Percentiles rank a stretch among this genome's conserved stretches.
These are phyloP conservation scores for Sinocyclocheilus rhinocerous DNA, from an alignment of 2,113 vertebrate genomes.

Conservation along the genomic window DNA sequence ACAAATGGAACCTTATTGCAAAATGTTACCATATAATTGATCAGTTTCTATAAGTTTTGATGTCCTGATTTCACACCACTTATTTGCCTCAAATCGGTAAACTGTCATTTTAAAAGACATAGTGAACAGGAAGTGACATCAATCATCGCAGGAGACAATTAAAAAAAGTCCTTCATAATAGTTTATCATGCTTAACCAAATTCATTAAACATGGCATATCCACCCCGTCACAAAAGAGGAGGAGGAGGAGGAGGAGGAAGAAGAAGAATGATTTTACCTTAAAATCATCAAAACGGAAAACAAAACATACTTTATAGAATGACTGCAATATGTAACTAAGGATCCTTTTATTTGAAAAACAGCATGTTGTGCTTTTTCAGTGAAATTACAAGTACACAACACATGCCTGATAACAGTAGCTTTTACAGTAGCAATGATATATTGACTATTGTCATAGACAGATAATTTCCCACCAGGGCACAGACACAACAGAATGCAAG, in stretches of 20 bases:
- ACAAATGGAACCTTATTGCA: not conserved
- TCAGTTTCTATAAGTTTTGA: not conserved
- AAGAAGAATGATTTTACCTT: not conserved
- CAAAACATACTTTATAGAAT: not conserved
- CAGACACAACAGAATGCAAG: constrained; percentile 15
- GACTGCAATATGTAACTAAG: not conserved
- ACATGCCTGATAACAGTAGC: not conserved
- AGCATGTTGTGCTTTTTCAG: not conserved
- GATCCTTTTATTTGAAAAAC: not conserved
- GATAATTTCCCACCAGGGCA: constrained; percentile 9
- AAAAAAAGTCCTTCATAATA: not conserved
- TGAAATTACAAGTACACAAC: not conserved
- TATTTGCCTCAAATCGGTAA: not conserved
- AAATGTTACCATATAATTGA: not conserved
- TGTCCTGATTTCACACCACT: no score
- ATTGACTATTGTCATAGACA: constrained; percentile 35
- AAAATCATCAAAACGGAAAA: not conserved
- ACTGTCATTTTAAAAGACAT: not conserved
- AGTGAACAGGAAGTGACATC: not conserved
- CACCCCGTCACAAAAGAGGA: not conserved
- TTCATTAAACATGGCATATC: not conserved
- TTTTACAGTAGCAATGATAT: not conserved
- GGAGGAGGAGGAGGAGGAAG: no score
- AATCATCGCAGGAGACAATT: not conserved
- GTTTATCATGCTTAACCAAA: not conserved